Evolutionary conservation across 2,797 vertebrate genomes (phyloP), one percentile per base, ranked within the genome.

Genomic region (Mionectes olivaceus): DNA sequence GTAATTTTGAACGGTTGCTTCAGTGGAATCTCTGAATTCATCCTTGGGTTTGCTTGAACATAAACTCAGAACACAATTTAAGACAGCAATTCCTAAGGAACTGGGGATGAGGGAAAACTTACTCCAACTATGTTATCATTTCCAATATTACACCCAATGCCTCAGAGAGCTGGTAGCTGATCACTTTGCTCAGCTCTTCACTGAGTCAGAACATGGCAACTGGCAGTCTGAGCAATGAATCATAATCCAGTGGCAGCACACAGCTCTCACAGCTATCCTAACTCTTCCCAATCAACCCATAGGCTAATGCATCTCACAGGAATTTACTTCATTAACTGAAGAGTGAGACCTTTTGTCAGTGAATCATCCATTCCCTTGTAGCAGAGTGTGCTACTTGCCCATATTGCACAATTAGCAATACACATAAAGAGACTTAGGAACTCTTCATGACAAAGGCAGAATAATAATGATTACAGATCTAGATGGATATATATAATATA

Each of bases 401-500:
- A 1, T 16, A 30, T 3, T 22, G n/a, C 59, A 27, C 41, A 22
- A 10, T 33, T 35, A 43, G 55, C 32, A 50, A 47, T 43, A 47
- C 43, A 71, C 7, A 63, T 30, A 37, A n/a, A 90, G 46, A 73
- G 63, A 74, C 47, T 56, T 21, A 6, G 41, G 44, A 19, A 69
- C 28, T 43, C 39, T 16, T 74, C 68, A 74, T 71, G 75, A 95
- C 80, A 96, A 95, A 80, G 39, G 35, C 92, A 96, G 90, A 89
- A 90, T 81, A 96, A 95, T 61, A 88, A 91, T 35, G 6, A 92
- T 59, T 96, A 93, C 17, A 79, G 70, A 69, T 83, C 47, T 49
- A 77, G 64, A 80, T 96, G 75, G 93, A 96, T 97, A 97, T 96
- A 96, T 97, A 91, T 95, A 97, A 83, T 96, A 96, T 97, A 97